phyloP scores from a whole-genome alignment of 2,113 vertebrate genomes.

The Menidia beryllina region DNA sequence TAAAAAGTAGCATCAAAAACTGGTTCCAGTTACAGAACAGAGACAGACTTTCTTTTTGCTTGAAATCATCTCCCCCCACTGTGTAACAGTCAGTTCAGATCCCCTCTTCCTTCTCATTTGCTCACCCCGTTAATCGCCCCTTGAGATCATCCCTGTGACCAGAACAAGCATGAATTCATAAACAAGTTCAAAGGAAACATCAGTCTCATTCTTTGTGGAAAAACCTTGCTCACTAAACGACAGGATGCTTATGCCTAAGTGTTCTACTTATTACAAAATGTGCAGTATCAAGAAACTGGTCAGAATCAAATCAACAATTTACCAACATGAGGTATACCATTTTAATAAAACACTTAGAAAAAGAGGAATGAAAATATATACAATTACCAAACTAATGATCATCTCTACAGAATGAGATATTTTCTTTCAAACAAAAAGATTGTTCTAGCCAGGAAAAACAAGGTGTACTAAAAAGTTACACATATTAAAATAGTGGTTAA shows the following conservation, averaged over 20 bases:
- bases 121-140: slow-evolving; percentile 12
- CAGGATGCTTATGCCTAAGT: slow-evolving; percentile 21
- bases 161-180: slow-evolving; percentile 32
- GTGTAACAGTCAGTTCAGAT: slow-evolving; percentile 15
- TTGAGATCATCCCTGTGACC: slow-evolving; percentile 28
- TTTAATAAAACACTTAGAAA: slow-evolving; percentile 48
- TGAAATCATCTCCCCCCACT: not conserved
- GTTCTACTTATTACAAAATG: slow-evolving; percentile 44
- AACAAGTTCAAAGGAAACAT: slow-evolving; percentile 59
- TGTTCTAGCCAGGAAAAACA: slow-evolving; percentile 34
- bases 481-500: slow-evolving; percentile 26
- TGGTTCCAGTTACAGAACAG: slow-evolving; percentile 10
- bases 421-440: slow-evolving; percentile 20
- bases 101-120: not conserved
- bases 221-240: slow-evolving; percentile 40
- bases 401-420: slow-evolving; percentile 45
- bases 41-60: not conserved
- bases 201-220: slow-evolving; percentile 22
- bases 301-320: slow-evolving; percentile 60
- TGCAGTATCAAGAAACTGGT: slow-evolving; percentile 58
- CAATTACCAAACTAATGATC: slow-evolving; percentile 47
- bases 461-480: slow-evolving; percentile 11
- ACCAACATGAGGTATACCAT: slow-evolving; percentile 70
- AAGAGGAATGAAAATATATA: slow-evolving; percentile 31
- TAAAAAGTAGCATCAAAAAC: not conserved